Evolutionary conservation across 2,888 invertebrate species (phyloP), one percentile per base, ranked within the genome.

Genomic region (Trichogramma evanescens): DNA sequence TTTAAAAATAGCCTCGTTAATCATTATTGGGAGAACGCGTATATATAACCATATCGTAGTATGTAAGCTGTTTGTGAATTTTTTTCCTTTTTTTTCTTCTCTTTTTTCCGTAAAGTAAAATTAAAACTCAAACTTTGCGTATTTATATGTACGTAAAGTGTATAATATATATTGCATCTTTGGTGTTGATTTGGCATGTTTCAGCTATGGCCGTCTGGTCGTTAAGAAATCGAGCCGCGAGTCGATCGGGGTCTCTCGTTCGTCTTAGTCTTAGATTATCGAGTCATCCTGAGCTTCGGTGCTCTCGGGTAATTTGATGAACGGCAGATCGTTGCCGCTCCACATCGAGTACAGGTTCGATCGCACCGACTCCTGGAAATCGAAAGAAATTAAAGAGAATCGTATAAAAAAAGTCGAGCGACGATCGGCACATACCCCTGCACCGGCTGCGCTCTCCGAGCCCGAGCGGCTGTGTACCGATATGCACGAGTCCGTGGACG

Each of bases 401-500:
- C 48, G 6, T 51, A 8, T 1, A 5, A 8, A 8, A 8, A 8
- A 5, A 1, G 5, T 5, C 6, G 9, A 8, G 46, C 9, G 5
- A 7, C n/a, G 9, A 8, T 44, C 5, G 44, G 8, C 67, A 70
- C 67, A 70, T 70, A 77, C 77, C 69, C 75, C 77, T 53, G 76
- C 77, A 52, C 78, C 78, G 53, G 81, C 78, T 52, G 81, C 81
- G 66, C 81, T 78, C 56, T 79, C 81, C 48, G 80, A 82, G 26
- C 82, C 82, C 3, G 83, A 83, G 62, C 83, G 77, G 66, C 83
- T 83, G 66, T 83, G 83, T 44, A 82, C 82, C 4, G 84, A 84
- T 44, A 83, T 74, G 70, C 83, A 84, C 44, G 84, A 84, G 63
- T 84, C 84, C 5, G 84, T 84, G 0, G 84, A 84, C 49, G 84